Conservation (phyloP, 37 sponge, comb jelly and placozoan genomes). For the Cladorhizidae sp. region DNA sequence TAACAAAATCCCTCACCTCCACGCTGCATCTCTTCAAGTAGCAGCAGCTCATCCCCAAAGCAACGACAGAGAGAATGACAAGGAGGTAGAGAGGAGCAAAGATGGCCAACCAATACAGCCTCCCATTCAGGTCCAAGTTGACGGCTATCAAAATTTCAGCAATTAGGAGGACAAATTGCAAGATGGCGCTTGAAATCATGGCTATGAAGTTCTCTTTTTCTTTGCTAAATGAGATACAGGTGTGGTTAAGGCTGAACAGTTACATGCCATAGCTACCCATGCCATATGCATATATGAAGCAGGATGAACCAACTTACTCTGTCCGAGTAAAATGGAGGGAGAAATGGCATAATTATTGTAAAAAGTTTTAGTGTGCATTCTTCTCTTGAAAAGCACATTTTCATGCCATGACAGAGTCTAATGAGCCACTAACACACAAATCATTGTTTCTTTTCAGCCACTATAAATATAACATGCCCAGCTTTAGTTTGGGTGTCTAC, state of each 20-base stretch:
- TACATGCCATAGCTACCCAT: no score
- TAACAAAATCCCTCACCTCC: slow-evolving; percentile 43
- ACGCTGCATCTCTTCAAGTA: slow-evolving; percentile 28
- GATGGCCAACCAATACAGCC: slow-evolving; percentile 54
- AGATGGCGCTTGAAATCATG: slow-evolving; percentile 29
- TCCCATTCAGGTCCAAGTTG: slow-evolving; percentile 45
- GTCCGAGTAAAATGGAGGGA: no score
- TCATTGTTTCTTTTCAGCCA: no score
- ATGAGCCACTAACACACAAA: no score
- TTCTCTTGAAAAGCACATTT: no score
- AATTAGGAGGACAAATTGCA: slow-evolving; percentile 57
- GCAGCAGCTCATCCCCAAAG: slow-evolving; percentile 40
- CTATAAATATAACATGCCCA: no score
- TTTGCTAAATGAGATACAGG: slow-evolving; percentile 34
- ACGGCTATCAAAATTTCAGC: slow-evolving; percentile 58
- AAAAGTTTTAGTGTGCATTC: no score
- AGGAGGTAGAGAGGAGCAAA: slow-evolving; percentile 73
- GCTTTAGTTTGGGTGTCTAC: no score
- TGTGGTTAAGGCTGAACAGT: no score
- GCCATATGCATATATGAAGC: no score
- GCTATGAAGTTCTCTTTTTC: slow-evolving; percentile 56
- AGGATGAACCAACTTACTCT: no score
- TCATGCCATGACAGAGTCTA: no score
- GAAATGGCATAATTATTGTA: background rate
- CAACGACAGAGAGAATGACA: slow-evolving; percentile 2